Evolutionary conservation across 2,888 invertebrate species (phyloP).

Genomic region (Dicycla oo): DNA sequence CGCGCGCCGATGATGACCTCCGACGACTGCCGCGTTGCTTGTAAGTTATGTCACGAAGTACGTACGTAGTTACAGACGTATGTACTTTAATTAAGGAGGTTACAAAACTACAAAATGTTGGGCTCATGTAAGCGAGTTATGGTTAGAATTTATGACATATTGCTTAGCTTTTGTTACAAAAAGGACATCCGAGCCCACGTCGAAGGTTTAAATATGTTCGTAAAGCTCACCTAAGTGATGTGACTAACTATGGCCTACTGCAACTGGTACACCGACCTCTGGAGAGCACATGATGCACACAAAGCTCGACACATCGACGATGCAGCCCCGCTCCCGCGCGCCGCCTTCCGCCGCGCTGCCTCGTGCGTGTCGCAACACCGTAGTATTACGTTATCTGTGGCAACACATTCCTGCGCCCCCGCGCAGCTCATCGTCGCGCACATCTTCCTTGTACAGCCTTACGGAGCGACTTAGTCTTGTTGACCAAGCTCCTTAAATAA

Average conservation of each 20-base stretch:
- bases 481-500: too few species aligned
- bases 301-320: slow-evolving; percentile 32
- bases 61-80: neutral
- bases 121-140: neutral
- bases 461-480: too few species aligned
- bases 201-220: slow-evolving; percentile 1
- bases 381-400: too few species aligned
- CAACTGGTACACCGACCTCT: slow-evolving; percentile 9
- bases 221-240: neutral
- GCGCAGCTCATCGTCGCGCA: neutral
- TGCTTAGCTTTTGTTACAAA: neutral
- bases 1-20: slow-evolving; percentile 4
- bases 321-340: too few species aligned
- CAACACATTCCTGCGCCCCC: slow-evolving; percentile 39
- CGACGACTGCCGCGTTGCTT: neutral
- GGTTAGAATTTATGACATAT: neutral
- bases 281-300: neutral
- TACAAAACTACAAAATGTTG: neutral
- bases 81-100: neutral
- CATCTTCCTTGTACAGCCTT: slow-evolving; percentile 35
- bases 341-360: neutral
- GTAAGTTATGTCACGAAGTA: slow-evolving; percentile 7
- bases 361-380: slow-evolving; percentile 24
- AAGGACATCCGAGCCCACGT: neutral
- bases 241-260: slow-evolving; percentile 22